Base-by-base conservation (phyloP, 2,888 invertebrate species). In the Nephrocerus scutellatus region DNA sequence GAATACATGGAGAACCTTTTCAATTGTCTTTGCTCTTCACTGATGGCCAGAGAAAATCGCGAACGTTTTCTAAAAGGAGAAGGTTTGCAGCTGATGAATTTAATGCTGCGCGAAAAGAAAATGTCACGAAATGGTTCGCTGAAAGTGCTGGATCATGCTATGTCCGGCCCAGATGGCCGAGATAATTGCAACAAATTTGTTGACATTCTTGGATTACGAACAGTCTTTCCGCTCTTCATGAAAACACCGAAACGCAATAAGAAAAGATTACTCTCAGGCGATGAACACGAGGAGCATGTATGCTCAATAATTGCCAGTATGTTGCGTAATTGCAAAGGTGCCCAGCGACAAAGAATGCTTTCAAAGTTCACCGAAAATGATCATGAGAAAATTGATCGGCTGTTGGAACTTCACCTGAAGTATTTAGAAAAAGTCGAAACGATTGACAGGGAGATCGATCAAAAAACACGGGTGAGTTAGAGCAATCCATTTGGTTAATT, bases 1-100 rank as follows among this genome's bases (percentile, higher is more conserved):
- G 98, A 98, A 69, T 84, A 91, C 57, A 97, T 98, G 97, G 97
- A 98, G 70, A 98, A 98, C 70, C 74, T 99, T 51, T 99, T 99
- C 65, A 89, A 97, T 68, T 82, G 87, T 39, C 71, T 98, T 44
- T 98, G 98, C 65, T 95, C 95, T 36, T 83, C 92, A 39, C 74
- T 98, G 41, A 86, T 96, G 84, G 77, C 82, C 47, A 75, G 82
- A 10, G 72, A 82, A 46, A 99, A 98, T 70, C 77, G 95, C 32
- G 89, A 91, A 47, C 79, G 84, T 40, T 99, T 99, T 66, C 73
- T 98, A 20, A 82, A 86, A 55, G 98, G 67, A 8, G 98, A 99
- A 73, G 98, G 98, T 4, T 72, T 97, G 32, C 98, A 99, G 67
- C 77, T 99, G 30, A 98, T 99, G 98, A 98, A 97, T 71, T 77